Conservation (phyloP, 2,113 vertebrate genomes). For the Hyaena hyaena region DNA sequence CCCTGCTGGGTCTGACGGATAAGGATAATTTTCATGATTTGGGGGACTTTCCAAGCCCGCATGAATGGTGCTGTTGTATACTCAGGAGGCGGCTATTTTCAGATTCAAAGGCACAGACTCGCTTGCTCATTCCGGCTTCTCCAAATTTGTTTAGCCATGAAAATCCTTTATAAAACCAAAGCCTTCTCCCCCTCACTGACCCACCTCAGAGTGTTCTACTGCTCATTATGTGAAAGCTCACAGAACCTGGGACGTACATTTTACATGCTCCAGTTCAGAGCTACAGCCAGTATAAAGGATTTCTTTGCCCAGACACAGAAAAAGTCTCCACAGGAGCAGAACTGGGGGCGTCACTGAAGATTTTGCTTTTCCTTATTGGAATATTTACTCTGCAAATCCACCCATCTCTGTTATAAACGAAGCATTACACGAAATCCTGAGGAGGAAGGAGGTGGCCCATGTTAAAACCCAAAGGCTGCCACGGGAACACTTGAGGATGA, state of each 20-base stretch:
- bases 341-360: not conserved
- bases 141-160: constrained; percentile 69
- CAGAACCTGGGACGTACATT: constrained; percentile 40
- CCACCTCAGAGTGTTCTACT: constrained; percentile 46
- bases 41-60: constrained; percentile 72
- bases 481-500: not conserved
- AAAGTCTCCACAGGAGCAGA: constrained; percentile 11
- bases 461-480: constrained; percentile 44
- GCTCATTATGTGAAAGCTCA: constrained; percentile 47
- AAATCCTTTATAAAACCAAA: constrained; percentile 67
- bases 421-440: constrained; percentile 58
- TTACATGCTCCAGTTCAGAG: constrained; percentile 39
- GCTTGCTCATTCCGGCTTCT: constrained; percentile 68
- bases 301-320: not conserved
- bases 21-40: constrained; percentile 72
- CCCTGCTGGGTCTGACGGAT: constrained; percentile 66
- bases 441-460: not conserved
- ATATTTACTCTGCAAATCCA: constrained; percentile 66
- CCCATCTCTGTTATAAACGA: constrained; percentile 22
- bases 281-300: not conserved
- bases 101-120: constrained; percentile 63
- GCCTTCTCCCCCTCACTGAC: not conserved
- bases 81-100: constrained; percentile 72
- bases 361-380: constrained; percentile 19
- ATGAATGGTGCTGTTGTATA: constrained; percentile 62